phyloP scores from a whole-genome alignment of 2,113 vertebrate species.

The Equus quagga region DNA sequence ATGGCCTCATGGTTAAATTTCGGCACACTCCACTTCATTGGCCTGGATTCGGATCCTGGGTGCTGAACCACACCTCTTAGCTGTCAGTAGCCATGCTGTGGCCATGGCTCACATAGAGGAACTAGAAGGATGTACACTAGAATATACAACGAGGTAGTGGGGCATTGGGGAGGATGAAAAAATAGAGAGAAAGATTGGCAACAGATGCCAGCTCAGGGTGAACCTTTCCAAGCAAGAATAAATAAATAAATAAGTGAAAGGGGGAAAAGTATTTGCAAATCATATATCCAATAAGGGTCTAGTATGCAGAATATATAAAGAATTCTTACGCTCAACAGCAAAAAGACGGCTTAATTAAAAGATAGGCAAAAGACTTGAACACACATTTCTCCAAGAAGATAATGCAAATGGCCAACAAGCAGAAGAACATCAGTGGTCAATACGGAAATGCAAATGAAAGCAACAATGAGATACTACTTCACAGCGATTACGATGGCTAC shows the following conservation, averaged over 20 bases:
- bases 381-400: background rate
- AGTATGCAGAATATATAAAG: background rate
- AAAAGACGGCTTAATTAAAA: background rate
- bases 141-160: too few relatives aligned
- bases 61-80: too few relatives aligned
- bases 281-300: background rate
- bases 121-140: too few relatives aligned
- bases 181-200: too few relatives aligned
- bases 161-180: too few relatives aligned
- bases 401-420: background rate
- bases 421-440: background rate
- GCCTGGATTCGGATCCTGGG: too few relatives aligned
- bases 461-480: background rate
- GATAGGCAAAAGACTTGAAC: background rate
- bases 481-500: background rate
- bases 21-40: too few relatives aligned
- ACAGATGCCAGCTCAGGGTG: too few relatives aligned
- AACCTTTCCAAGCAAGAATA: too few relatives aligned
- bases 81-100: too few relatives aligned
- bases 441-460: background rate
- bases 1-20: too few relatives aligned
- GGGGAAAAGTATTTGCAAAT: background rate
- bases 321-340: background rate
- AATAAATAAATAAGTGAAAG: background rate
- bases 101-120: too few relatives aligned